Base-by-base conservation (phyloP, 2,888 invertebrate genomes). In the Noctua janthe region DNA sequence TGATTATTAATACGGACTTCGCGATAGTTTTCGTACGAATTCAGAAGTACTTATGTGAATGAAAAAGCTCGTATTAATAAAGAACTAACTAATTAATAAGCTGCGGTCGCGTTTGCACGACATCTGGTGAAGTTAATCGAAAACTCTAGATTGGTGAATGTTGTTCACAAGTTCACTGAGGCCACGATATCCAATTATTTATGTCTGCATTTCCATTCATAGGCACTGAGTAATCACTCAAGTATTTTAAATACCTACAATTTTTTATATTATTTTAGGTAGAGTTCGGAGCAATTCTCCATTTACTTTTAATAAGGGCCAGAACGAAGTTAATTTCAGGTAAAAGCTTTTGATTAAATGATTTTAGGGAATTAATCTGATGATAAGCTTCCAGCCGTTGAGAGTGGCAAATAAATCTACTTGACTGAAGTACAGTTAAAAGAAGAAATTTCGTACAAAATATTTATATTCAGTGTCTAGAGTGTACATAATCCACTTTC, bases 121-220 rank as follows among this genome's bases (percentile, higher is more conserved):
- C 67, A 73, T 81, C 84, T 84, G 71, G 59, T 43, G 54, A 85
- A 89, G 78, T 87, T 81, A 47, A 54, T 51, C 73, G 78, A 80
- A 78, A 75, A 77, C 78, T 80, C 47, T 35, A 76, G 78, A 64
- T 80, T 84, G 72, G 76, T 80, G 75, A 76, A 78, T 77, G 75
- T 74, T 81, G 76, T 88, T 83, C 66, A 59, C 47, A 79, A 88
- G 81, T 88, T 88, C 79, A 47, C 49, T 73, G 74, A 77, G 66
- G 54, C 43, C 74, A 66, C 76, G 51, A 80, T 83, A 83, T 69
- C 43, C 72, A 80, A 82, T 78, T 78, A 82, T 78, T 78, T 76
- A 75, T 54, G 71, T 75, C 49, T 76, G 66, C 69, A 75, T 77
- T 74, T 56, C 23, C 35, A 67, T 80, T 62, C 8, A 51, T 54